phyloP scores from a whole-genome alignment of 2,797 vertebrate species.

The Siniperca scherzeri region DNA sequence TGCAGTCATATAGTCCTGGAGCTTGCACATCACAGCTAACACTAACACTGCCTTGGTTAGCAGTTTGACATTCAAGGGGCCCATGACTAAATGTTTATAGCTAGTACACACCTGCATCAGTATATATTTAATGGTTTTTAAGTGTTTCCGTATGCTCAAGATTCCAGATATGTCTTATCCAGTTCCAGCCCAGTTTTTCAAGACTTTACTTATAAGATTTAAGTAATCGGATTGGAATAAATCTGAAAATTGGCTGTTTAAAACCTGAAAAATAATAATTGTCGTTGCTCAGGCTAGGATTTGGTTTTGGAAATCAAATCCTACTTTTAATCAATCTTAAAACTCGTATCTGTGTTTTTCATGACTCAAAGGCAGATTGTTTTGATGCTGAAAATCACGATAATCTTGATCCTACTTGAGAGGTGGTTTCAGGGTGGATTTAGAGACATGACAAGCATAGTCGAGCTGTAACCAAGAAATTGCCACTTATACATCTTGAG shows the following conservation, averaged over 20 bases:
- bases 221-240: slow-evolving; percentile 52
- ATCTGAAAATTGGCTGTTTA: slow-evolving; percentile 35
- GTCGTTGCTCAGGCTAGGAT: slow-evolving; percentile 45
- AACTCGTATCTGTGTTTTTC: slow-evolving; percentile 47
- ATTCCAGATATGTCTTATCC: slow-evolving; percentile 47
- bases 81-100: slow-evolving; percentile 20
- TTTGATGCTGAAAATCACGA: slow-evolving; percentile 50
- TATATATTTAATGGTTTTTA: slow-evolving; percentile 31
- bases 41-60: slow-evolving; percentile 6
- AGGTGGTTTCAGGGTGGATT: slow-evolving; percentile 57
- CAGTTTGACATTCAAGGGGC: slow-evolving; percentile 17
- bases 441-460: slow-evolving; percentile 43
- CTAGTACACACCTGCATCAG: slow-evolving; percentile 19
- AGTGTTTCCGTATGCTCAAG: slow-evolving; percentile 47
- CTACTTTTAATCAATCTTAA: slow-evolving; percentile 49
- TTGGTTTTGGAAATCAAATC: slow-evolving; percentile 59
- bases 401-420: slow-evolving; percentile 68
- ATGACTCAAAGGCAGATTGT: slow-evolving; percentile 52
- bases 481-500: slow-evolving; percentile 36
- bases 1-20: neutral
- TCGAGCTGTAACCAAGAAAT: slow-evolving; percentile 41
- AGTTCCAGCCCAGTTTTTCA: slow-evolving; percentile 32
- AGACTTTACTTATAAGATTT: slow-evolving; percentile 46
- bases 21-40: neutral
- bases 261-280: slow-evolving; percentile 32